These are phyloP conservation scores for Marmota flaviventris DNA, from an alignment of 2,113 vertebrate genomes.

Conservation along the genomic window DNA sequence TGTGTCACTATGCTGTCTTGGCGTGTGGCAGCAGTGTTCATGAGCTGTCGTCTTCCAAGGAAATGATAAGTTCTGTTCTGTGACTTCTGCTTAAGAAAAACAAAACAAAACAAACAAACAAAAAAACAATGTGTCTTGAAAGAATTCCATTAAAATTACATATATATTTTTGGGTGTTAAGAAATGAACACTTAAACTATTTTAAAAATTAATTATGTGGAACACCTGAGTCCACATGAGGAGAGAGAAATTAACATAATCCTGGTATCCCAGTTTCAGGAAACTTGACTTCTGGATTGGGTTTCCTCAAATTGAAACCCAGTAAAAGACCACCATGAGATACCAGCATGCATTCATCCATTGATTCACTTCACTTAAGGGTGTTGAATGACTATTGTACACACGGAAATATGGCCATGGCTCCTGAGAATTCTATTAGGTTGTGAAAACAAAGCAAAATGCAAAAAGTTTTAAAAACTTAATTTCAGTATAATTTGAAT, in stretches of 20 bases:
- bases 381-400: not conserved
- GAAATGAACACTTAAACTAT: conserved; percentile 4
- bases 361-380: not conserved
- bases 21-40: not conserved
- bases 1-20: not conserved
- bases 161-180: not conserved
- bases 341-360: not conserved
- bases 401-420: not conserved
- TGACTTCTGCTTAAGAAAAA: conserved; percentile 1
- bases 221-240: not conserved
- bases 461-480: not conserved
- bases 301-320: conserved; percentile 27
- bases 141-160: not conserved
- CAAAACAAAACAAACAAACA: not conserved
- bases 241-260: not conserved
- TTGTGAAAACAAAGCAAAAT: conserved; percentile 23
- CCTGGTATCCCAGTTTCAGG: not conserved
- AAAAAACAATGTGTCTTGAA: not conserved
- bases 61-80: not conserved
- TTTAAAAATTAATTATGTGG: not conserved
- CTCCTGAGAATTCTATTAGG: not conserved
- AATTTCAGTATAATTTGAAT: not conserved
- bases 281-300: not conserved
- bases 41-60: not conserved
- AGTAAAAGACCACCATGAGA: not conserved